Evolutionary conservation across 2,113 vertebrate genomes (phyloP), one percentile per base, ranked within the genome.

Genomic region (Naja naja): DNA sequence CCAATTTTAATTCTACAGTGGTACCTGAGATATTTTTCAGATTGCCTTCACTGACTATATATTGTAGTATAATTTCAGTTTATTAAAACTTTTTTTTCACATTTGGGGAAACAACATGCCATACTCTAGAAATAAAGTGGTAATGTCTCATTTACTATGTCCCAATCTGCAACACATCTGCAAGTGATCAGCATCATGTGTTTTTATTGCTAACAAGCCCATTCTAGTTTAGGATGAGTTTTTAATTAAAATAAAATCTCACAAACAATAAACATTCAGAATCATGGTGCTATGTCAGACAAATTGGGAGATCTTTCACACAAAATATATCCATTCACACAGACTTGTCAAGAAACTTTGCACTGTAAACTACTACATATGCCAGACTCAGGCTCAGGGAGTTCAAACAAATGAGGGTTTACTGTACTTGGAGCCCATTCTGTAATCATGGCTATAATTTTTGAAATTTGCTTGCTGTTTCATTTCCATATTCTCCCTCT

Each of bases 131-230:
- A 95, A 93, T 6, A 16, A 18, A 91, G 90, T 90, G 64, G 55
- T 14, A 53, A 87, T 2, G 1, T 27, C 89, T 56, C 20, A 1
- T 85, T 92, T 47, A 55, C 6, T 39, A 20, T 20, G 34, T 34
- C 60, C 87, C 56, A 53, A 52, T 55, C 60, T 89, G 85, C 0
- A 0, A 64, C 58, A 81, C 95, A 87, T 90, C 93, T 93, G 93
- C 64, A 69, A 85, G 54, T 45, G 30, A 94, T 90, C 87, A 55
- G 93, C 89, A 85, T 49, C 43, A 85, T 74, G 52, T 39, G 93
- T 69, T 90, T 89, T 87, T 56, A 91, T 81, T 1, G 27, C 8
- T 53, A 47, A 45, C 53, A 91, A 89, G 64, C 89, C 47, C 55
- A n/a, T n/a, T 89, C 55, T 85, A 4, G 55, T 87, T 60, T 45